Conservation (phyloP, 2,888 invertebrate species). For the Julus scandinavius region DNA sequence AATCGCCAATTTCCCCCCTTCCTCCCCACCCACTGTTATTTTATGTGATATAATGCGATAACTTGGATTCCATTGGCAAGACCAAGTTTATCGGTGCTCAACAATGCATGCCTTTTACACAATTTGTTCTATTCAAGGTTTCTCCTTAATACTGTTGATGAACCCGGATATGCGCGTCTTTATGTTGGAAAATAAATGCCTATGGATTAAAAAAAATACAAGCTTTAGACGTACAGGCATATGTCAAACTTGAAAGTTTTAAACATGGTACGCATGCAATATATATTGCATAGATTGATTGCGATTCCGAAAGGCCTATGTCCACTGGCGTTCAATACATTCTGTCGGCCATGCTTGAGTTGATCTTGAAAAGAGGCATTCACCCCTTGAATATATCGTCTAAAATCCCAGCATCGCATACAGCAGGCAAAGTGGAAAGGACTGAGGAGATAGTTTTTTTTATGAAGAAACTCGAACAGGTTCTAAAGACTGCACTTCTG, state of each 20-base stretch:
- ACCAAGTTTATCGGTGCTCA: conserved; percentile 6
- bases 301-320: neutral
- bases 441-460: neutral
- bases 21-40: neutral
- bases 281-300: conserved; percentile 21
- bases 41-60: neutral
- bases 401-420: neutral
- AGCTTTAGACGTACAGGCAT: neutral
- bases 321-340: conserved; percentile 11
- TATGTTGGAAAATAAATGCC: conserved; percentile 1
- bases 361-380: conserved; percentile 30
- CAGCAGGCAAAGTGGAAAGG: conserved; percentile 18
- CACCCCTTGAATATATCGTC: neutral
- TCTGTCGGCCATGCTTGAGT: conserved; percentile 34
- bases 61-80: neutral
- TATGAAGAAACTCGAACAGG: neutral
- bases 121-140: conserved; percentile 21
- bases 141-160: conserved; percentile 30
- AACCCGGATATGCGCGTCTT: conserved; percentile 24
- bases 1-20: neutral
- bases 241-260: neutral
- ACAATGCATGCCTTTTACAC: conserved; percentile 34
- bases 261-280: neutral
- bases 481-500: conserved; percentile 32
- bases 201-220: neutral